These are phyloP conservation scores for Apis florea DNA, from an alignment of 1,140 invertebrate genomes.

Conservation along the genomic window DNA sequence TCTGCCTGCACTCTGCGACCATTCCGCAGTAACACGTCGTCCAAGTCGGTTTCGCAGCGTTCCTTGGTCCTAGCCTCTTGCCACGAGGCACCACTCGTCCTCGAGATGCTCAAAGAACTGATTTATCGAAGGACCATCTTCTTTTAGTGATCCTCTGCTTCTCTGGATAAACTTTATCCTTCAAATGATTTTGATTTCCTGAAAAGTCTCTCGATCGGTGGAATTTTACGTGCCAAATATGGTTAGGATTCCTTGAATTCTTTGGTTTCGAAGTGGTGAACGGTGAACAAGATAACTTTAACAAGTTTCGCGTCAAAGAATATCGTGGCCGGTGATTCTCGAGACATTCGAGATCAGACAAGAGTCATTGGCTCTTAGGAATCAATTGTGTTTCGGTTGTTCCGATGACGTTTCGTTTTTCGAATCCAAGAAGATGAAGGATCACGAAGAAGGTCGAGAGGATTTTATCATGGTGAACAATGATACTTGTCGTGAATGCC, in stretches of 20 bases:
- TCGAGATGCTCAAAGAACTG: slow-evolving; percentile 27
- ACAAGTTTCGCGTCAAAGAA: not conserved
- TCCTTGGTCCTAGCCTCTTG: slow-evolving; percentile 34
- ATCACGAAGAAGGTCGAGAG: slow-evolving; percentile 4
- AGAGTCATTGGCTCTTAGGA: not conserved
- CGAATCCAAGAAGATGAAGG: slow-evolving; percentile 11
- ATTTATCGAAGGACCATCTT: not conserved
- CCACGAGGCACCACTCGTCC: slow-evolving; percentile 52
- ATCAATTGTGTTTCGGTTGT: not conserved
- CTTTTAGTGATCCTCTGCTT: not conserved
- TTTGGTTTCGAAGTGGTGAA: not conserved
- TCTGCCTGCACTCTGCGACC: slow-evolving; percentile 56
- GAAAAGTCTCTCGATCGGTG: not conserved
- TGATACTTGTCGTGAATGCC: not conserved
- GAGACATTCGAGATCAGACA: not conserved
- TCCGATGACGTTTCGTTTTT: not conserved
- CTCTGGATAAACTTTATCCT: no score
- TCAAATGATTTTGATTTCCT: no score
- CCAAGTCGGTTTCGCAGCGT: slow-evolving; percentile 57
- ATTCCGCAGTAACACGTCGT: slow-evolving; percentile 62
- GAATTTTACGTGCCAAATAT: slow-evolving; percentile 37
- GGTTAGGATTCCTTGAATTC: slow-evolving; percentile 9
- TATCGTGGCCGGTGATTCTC: not conserved
- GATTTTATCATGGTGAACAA: not conserved
- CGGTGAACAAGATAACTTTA: slow-evolving; percentile 21